Evolutionary conservation across 2,797 vertebrate genomes (phyloP).

Genomic region (Spinibarbus caldwelli): DNA sequence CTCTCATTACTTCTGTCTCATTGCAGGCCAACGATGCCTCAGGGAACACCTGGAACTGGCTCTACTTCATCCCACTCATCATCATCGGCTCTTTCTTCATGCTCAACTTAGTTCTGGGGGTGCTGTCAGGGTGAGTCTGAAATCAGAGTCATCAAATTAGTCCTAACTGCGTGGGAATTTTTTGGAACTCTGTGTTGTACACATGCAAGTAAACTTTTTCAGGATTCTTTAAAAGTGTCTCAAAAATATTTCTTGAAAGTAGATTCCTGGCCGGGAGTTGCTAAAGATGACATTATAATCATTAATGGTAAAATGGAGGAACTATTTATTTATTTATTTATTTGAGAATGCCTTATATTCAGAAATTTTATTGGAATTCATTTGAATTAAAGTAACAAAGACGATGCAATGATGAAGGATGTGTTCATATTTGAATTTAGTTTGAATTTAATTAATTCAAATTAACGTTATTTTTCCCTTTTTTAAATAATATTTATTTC

Average conservation of each 20-base stretch:
- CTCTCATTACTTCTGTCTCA: conserved; percentile 18
- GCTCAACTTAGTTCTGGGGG: conserved; percentile 96
- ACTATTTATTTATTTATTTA: background rate
- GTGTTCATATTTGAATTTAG: background rate
- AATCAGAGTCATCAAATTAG: conserved; percentile 4
- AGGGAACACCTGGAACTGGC: conserved; percentile 97
- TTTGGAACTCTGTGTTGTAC: background rate
- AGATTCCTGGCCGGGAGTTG: background rate
- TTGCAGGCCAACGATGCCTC: conserved; percentile 90
- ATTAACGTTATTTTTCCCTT: background rate
- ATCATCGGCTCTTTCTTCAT: conserved; percentile 99
- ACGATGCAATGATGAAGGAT: background rate
- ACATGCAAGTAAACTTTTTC: background rate
- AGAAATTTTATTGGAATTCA: background rate
- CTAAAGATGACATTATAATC: background rate
- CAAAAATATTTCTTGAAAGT: background rate
- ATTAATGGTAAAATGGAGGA: background rate
- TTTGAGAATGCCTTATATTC: background rate
- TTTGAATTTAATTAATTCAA: background rate
- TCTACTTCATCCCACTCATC: conserved; percentile 98
- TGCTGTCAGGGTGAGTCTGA: conserved; percentile 83
- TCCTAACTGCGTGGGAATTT: background rate
- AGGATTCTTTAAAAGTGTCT: background rate
- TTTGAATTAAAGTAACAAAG: background rate
- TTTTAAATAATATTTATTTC: background rate